Base-by-base conservation (phyloP, 1,140 invertebrate species). In the Mycetomoellerius zeteki region DNA sequence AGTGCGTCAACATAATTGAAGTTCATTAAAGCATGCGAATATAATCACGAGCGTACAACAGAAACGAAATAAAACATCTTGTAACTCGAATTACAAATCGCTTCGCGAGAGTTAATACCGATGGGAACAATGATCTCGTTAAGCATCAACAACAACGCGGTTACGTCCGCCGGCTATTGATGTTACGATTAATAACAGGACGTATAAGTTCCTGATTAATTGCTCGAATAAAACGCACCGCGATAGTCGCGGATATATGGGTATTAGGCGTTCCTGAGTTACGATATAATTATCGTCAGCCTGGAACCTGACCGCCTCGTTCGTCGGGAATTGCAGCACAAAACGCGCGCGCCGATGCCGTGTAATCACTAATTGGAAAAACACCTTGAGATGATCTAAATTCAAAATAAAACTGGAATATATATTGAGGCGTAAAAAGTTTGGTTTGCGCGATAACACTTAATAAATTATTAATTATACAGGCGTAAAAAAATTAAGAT, bases 241-340 rank as follows among this genome's bases (percentile, higher is more conserved):
- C 43, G 58, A 58, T 76, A 78, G 76, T 73, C 67, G 50, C 82
- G 62, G 56, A 87, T 86, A 85, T 27, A 85, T 37, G 30, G 43
- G 50, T 62, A 90, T 90, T 89, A 87, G 54, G 37, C 67, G 80
- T 87, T 90, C 33, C 58, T 73, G 77, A 88, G 75, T 89, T 85
- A 87, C 89, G 87, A 80, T 88, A 78, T 90, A 91, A 91, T 91
- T 91, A 91, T 90, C 86, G 75, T 89, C 82, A 47, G 64, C 16
- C 33, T 30, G 50, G 5, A 65, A 85, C 30, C 54, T 60, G 24
- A 30, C 69, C 47, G 69, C 33, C 24, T 33, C 19, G 58, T 50
- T 37, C 21, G 24, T 60, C 24, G 54, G 54, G 19, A 30, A 72
- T 72, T 33, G 24, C 67, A 72, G 27, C 10, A 47, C 67, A 60